phyloP scores from a whole-genome alignment of 2,797 vertebrate species.

The Lepilemur septentrionalis region DNA sequence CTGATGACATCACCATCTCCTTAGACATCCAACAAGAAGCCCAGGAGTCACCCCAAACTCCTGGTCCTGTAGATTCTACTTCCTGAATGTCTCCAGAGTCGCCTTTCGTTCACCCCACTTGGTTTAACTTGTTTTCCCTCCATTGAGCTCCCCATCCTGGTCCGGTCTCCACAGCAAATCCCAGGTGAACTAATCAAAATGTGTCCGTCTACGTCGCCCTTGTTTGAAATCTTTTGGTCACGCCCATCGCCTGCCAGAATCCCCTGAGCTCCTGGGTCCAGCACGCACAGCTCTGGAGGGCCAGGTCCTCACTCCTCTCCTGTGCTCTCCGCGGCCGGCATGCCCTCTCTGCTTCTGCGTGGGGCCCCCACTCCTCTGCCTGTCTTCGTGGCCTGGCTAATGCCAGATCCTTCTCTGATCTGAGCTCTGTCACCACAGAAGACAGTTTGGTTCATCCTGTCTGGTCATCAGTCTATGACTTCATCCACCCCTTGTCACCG shows the following conservation, averaged over 20 bases:
- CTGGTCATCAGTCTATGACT: neutral
- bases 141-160: neutral
- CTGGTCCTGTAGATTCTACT: neutral
- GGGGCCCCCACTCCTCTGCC: fast-evolving
- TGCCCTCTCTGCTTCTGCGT: too few species aligned
- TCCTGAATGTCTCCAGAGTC: neutral
- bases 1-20: neutral
- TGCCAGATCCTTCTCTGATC: neutral
- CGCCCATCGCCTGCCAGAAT: fast-evolving
- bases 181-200: neutral
- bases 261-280: neutral
- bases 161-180: neutral
- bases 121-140: neutral
- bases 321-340: neutral
- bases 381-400: neutral
- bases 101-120: neutral
- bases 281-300: neutral
- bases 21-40: neutral
- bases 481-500: neutral
- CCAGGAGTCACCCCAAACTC: neutral
- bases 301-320: neutral
- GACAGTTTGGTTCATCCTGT: neutral
- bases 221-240: neutral
- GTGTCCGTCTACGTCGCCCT: neutral
- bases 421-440: neutral